phyloP scores from a whole-genome alignment of 2,888 invertebrate genomes.

The Cremastinae sp. region DNA sequence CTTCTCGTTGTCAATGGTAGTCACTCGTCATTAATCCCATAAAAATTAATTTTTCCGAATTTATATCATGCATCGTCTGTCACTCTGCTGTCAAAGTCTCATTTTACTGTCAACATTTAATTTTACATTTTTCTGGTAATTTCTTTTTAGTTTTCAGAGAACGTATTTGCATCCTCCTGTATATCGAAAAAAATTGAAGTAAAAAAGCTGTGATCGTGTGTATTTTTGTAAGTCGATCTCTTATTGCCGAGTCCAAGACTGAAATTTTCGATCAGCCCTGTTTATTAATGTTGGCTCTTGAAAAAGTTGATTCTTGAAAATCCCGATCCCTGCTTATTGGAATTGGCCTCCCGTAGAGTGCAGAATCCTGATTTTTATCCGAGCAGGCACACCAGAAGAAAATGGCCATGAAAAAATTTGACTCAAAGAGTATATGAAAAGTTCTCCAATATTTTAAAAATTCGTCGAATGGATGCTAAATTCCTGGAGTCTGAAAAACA shows the following conservation, averaged over 20 bases:
- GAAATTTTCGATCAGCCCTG: too few species aligned
- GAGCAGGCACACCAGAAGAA: neutral
- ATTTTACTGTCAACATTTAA: neutral
- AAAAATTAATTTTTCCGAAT: slow-evolving; percentile 33
- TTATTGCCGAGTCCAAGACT: neutral
- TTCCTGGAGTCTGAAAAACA: slow-evolving; percentile 25
- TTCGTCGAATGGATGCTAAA: too few species aligned
- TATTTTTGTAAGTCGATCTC: too few species aligned
- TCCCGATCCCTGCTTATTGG: slow-evolving; percentile 40
- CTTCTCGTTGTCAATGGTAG: slow-evolving; percentile 87
- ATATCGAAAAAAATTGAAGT: too few species aligned
- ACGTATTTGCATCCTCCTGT: too few species aligned
- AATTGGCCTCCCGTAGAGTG: slow-evolving; percentile 50
- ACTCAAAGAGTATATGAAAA: too few species aligned
- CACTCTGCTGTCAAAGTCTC: slow-evolving; percentile 15
- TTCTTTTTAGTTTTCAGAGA: neutral
- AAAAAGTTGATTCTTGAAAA: slow-evolving; percentile 26
- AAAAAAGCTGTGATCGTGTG: neutral
- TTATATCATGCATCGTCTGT: slow-evolving; percentile 14
- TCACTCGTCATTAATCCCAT: slow-evolving; percentile 40
- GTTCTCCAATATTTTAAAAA: too few species aligned
- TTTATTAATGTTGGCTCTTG: too few species aligned
- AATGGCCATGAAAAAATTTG: neutral
- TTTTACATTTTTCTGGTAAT: neutral
- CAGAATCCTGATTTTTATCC: slow-evolving; percentile 15